Conservation (phyloP, 2,113 vertebrate genomes). For the Nymphicus hollandicus region DNA sequence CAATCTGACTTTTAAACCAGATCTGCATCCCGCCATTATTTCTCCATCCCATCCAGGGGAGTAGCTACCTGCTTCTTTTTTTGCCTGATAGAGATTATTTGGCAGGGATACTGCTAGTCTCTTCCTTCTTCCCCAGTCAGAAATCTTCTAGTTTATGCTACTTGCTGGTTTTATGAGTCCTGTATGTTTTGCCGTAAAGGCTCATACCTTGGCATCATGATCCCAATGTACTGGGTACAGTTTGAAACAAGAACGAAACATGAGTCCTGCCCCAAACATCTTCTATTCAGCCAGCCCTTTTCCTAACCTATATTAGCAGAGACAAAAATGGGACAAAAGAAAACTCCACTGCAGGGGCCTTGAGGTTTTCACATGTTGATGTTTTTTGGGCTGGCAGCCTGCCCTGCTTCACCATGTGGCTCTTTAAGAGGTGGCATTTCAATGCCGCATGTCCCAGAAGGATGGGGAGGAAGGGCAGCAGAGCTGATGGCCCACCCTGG, state of each 20-base stretch:
- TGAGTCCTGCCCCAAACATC: background rate
- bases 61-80: background rate
- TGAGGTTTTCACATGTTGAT: background rate
- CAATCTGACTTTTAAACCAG: background rate
- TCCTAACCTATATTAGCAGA: background rate
- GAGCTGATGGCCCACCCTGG: slow-evolving; percentile 20
- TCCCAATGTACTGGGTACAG: rapidly evolving
- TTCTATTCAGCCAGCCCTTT: background rate
- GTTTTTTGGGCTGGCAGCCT: background rate
- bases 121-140: background rate
- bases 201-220: rapidly evolving
- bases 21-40: background rate
- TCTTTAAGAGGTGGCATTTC: slow-evolving; percentile 52
- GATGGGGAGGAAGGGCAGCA: background rate
- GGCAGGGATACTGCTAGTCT: background rate
- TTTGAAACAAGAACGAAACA: background rate
- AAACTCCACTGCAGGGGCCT: background rate
- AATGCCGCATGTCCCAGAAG: background rate
- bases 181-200: rapidly evolving
- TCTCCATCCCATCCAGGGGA: background rate
- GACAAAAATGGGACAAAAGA: background rate
- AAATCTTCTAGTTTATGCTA: background rate
- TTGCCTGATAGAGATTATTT: background rate
- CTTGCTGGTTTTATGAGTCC: background rate
- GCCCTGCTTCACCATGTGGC: background rate